Percentiles rank a stretch among this genome's conserved stretches.
These are phyloP conservation scores for Atrina japonica DNA, from an alignment of 2,888 invertebrate genomes.

Conservation along the genomic window DNA sequence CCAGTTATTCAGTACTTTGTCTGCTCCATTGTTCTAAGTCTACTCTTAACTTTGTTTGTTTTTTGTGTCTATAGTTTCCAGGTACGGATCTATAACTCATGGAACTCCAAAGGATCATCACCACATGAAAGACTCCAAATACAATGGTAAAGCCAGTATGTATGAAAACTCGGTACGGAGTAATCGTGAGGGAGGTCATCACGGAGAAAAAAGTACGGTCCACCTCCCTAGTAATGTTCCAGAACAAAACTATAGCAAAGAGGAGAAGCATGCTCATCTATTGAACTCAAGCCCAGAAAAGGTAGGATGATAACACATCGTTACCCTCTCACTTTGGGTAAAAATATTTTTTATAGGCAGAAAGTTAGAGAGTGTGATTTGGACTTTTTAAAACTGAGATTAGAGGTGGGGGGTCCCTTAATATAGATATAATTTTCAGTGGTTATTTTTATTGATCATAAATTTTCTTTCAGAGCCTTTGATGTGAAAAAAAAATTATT, in stretches of 20 bases:
- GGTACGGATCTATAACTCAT: constrained; percentile 68
- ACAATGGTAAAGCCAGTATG: neutral
- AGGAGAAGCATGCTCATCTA: constrained; percentile 20
- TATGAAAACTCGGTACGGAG: constrained; percentile 25
- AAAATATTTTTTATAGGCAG: too few relatives aligned
- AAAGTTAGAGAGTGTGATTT: too few relatives aligned
- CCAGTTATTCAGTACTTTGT: too few relatives aligned
- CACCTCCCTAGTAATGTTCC: constrained; percentile 20
- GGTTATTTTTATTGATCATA: too few relatives aligned
- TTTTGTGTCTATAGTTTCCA: constrained; percentile 39
- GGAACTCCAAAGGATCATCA: constrained; percentile 67
- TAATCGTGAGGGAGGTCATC: constrained; percentile 13
- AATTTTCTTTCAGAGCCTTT: too few relatives aligned
- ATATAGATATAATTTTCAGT: too few relatives aligned
- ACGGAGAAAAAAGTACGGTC: constrained; percentile 30
- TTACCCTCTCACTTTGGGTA: too few relatives aligned
- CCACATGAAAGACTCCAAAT: constrained; percentile 8
- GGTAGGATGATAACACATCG: constrained; percentile 7
- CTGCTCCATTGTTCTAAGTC: too few relatives aligned
- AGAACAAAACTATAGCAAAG: constrained; percentile 22
- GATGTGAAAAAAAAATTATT: too few relatives aligned
- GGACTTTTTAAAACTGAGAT: too few relatives aligned
- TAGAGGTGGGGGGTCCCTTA: too few relatives aligned
- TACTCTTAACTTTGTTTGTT: too few relatives aligned
- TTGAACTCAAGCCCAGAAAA: constrained; percentile 12